A percentile compares a stretch with the other conserved stretches of the same genome.
Evolutionary conservation across 2,888 invertebrate genomes (phyloP).

Genomic region (Diadegma fenestrale): DNA sequence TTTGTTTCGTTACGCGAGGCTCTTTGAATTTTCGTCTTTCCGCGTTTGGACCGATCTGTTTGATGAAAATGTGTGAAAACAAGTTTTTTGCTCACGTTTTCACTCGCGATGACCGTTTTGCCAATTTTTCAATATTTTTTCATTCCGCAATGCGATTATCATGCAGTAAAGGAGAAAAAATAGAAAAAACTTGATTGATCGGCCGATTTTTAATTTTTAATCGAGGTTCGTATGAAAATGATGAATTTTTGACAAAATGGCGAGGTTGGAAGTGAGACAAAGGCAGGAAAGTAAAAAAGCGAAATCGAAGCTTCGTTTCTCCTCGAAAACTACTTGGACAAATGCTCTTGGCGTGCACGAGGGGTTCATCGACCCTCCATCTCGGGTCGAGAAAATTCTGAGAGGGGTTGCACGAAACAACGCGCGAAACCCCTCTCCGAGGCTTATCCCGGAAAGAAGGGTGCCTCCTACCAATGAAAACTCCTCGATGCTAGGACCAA

Average conservation of each 20-base stretch:
- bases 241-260: slow-evolving; percentile 14
- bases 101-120: too few relatives aligned
- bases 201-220: too few relatives aligned
- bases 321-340: slow-evolving; percentile 61
- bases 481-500: slow-evolving; percentile 64
- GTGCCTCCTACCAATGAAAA: slow-evolving; percentile 69
- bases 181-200: too few relatives aligned
- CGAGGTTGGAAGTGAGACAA: background rate
- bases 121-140: too few relatives aligned
- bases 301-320: slow-evolving; percentile 61
- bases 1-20: slow-evolving; percentile 42
- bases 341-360: slow-evolving; percentile 60
- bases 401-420: slow-evolving; percentile 69
- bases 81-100: too few relatives aligned
- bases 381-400: slow-evolving; percentile 70
- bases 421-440: slow-evolving; percentile 63
- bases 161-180: too few relatives aligned
- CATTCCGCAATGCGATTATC: background rate
- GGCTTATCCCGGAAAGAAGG: slow-evolving; percentile 62
- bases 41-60: slow-evolving; percentile 32
- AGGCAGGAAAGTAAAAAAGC: slow-evolving; percentile 35
- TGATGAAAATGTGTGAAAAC: slow-evolving; percentile 12
- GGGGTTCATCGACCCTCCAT: slow-evolving; percentile 73
- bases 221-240: background rate
- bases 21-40: slow-evolving; percentile 49